Conservation (phyloP, 2,888 invertebrate species). For the Anarsia innoxiella region DNA sequence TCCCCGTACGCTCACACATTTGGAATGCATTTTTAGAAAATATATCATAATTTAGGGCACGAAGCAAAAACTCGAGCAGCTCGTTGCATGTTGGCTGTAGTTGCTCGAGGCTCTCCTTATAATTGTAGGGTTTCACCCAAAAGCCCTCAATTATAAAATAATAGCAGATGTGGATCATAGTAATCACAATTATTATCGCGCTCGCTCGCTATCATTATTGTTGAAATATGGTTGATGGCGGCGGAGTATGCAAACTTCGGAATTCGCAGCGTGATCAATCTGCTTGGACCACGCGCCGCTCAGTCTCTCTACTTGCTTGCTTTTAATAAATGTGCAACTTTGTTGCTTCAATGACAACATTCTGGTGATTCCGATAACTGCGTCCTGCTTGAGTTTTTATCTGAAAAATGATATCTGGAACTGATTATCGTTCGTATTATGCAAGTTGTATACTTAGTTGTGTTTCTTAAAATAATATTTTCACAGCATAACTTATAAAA, state of each 20-base stretch:
- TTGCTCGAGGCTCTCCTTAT: conserved; percentile 70
- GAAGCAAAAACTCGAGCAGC: conserved; percentile 58
- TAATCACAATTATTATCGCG: conserved; percentile 76
- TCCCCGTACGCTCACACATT: too few species aligned
- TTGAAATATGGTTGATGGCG: conserved; percentile 65
- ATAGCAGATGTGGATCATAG: conserved; percentile 74
- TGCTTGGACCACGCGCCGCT: conserved; percentile 6
- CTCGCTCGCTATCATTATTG: conserved; percentile 65
- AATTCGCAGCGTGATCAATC: conserved; percentile 34
- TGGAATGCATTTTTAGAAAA: conserved; percentile 44
- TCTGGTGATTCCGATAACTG: too few species aligned
- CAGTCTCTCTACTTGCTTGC: neutral
- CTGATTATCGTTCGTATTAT: too few species aligned
- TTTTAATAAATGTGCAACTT: neutral
- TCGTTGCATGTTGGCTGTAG: conserved; percentile 60
- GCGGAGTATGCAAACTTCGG: conserved; percentile 60
- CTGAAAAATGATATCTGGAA: too few species aligned
- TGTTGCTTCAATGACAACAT: conserved; percentile 1
- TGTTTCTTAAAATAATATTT: too few species aligned
- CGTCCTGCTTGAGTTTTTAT: too few species aligned
- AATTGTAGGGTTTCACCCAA: conserved; percentile 74
- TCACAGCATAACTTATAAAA: too few species aligned
- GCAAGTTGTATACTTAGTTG: too few species aligned
- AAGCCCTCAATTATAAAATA: conserved; percentile 75
- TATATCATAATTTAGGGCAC: conserved; percentile 62